Evolutionary conservation across 92 coral and sea anemone genomes (phyloP), one percentile per base, ranked within the genome.

Genomic region (Anthopleura xanthogrammica): DNA sequence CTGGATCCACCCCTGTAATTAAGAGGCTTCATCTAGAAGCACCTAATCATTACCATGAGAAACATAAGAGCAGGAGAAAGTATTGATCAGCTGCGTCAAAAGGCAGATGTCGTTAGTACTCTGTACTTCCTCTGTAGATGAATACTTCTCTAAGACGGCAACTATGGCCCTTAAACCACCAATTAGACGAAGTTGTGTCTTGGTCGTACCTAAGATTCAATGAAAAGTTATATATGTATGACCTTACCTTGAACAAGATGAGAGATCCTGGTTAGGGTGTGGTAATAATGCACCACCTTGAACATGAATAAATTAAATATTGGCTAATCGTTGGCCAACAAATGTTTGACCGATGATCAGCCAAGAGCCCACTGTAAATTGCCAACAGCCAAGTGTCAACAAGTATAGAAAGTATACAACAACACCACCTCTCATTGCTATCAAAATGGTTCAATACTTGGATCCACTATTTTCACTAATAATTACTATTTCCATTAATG

Each of bases 91-190:
- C 39, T 79, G 83, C 23, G 40, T 79, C 52, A 85, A 66, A 42
- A 71, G 48, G 52, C 40, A 46, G 42, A 64, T 29, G 13, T 85
- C 83, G 2, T 56, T 19, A 20, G 46, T 48, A 50, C 77, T 72
- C 20, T 78, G 58, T 12, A 62, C 14, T 50, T 40, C n/a, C 7
- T 42, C 56, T 72, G 41, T 41, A 48, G 79, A 70, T 20, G 74
- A 39, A 60, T 39, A 55, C 48, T 79, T 80, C 13, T 43, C 24
- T n/a, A 87, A 48, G 1, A 87, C 41, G 10, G 76, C 76, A 50
- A 83, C 65, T 72, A 83, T 17, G 12, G 87, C 87, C 56, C 87
- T 82, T 11, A 88, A 40, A 29, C 91, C 91, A 57, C 91, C 91
- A 78, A 88, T 75, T 13, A 79, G 50, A 39, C 87, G 79, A 16